Evolutionary conservation across 2,888 invertebrate genomes (phyloP).

Genomic region (Cephus pulcher): DNA sequence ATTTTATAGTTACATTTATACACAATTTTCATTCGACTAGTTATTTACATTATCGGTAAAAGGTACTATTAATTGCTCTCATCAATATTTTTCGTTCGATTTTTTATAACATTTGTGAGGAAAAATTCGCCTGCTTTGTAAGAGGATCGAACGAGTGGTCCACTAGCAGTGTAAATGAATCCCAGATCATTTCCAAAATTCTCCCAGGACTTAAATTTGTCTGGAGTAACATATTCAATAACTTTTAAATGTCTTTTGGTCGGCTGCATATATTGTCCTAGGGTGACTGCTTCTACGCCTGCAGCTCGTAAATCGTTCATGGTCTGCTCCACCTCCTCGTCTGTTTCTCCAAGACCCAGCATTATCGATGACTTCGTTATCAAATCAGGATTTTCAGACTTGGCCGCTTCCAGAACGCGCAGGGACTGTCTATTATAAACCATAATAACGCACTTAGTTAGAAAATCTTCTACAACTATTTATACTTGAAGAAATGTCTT

Average conservation of each 20-base stretch:
- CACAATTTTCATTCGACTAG: not conserved
- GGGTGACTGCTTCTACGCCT: slow-evolving; percentile 94
- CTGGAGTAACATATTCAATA: slow-evolving; percentile 96
- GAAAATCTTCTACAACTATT: not conserved
- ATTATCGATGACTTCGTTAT: slow-evolving; percentile 98
- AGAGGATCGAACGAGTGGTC: slow-evolving; percentile 95
- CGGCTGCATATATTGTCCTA: slow-evolving; percentile 99
- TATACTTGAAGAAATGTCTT: slow-evolving; percentile 18
- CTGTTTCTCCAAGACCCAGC: slow-evolving; percentile 94
- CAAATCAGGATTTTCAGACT: slow-evolving; percentile 81
- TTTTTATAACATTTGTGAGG: slow-evolving; percentile 81
- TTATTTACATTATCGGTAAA: not conserved
- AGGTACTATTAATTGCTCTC: slow-evolving; percentile 9
- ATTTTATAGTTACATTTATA: not conserved
- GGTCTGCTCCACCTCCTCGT: slow-evolving; percentile 87
- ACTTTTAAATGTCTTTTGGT: slow-evolving; percentile 95
- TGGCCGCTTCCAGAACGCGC: slow-evolving; percentile 83
- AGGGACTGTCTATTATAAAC: slow-evolving; percentile 79
- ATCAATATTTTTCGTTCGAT: slow-evolving; percentile 38
- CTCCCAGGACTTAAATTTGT: slow-evolving; percentile 92
- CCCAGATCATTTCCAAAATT: slow-evolving; percentile 84
- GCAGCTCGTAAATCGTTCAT: slow-evolving; percentile 84
- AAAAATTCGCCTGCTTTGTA: slow-evolving; percentile 98
- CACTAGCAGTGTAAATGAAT: slow-evolving; percentile 97
- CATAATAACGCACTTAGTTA: not conserved